phyloP scores from a whole-genome alignment of 2,797 vertebrate genomes.

The Lithobates pipiens region DNA sequence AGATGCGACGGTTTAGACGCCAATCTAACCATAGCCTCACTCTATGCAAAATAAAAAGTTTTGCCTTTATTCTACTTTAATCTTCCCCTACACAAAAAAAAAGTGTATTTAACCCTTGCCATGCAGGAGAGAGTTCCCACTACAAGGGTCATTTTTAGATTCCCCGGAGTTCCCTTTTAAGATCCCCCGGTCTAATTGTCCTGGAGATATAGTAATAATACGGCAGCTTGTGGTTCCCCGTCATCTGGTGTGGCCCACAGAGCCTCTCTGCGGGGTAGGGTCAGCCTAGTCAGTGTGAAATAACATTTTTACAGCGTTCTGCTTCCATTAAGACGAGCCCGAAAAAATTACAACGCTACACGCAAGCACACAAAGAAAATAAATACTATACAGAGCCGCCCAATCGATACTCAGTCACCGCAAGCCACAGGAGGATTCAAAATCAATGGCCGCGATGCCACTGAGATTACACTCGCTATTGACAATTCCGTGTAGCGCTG shows the following conservation, averaged over 20 bases:
- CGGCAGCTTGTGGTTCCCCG: not conserved
- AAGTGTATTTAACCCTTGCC: too few relatives aligned
- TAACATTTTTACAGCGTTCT: not conserved
- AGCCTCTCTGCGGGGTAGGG: not conserved
- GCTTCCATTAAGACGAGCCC: not conserved
- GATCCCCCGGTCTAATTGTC: not conserved
- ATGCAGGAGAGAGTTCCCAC: too few relatives aligned
- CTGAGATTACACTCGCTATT: conserved; percentile 30
- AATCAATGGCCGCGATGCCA: conserved; percentile 35
- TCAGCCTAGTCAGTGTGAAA: not conserved
- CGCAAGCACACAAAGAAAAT: conserved; percentile 17
- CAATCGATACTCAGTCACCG: conserved; percentile 31
- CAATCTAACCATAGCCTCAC: too few relatives aligned
- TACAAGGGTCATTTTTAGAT: too few relatives aligned
- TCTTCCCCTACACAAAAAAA: too few relatives aligned
- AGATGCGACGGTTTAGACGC: too few relatives aligned
- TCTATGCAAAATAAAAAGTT: too few relatives aligned
- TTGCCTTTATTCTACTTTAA: too few relatives aligned
- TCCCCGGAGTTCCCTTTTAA: too few relatives aligned
- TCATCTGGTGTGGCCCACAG: not conserved
- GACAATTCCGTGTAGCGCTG: not conserved
- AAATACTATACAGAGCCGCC: conserved; percentile 8
- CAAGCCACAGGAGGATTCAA: conserved; percentile 19
- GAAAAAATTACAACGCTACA: not conserved
- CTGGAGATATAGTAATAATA: not conserved